Base-by-base conservation (phyloP, 37 sponge, comb jelly and placozoan genomes). In the Geodia barretti region DNA sequence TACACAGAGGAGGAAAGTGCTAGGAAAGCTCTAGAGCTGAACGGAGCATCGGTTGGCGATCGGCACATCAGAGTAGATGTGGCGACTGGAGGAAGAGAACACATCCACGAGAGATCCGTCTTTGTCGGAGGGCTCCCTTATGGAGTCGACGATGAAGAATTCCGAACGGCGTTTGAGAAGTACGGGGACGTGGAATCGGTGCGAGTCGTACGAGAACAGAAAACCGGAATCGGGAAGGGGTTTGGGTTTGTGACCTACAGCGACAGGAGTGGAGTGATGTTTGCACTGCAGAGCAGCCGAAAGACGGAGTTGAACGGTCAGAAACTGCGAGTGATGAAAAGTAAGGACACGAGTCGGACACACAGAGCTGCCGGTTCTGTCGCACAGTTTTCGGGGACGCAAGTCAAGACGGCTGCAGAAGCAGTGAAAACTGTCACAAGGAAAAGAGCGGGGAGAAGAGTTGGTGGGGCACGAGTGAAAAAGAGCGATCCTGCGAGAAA, bases 101-200 rank as follows among this genome's bases (percentile, higher is more conserved):
- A 88, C 37, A 75, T 84, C 5, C 68, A 77, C 39, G 39, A 85
- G 19, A 61, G 70, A 39, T 89, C 90, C 4, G 81, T 95, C 17
- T 95, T 95, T 73, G 77, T 95, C 23, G 96, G 96, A 36, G 89
- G 91, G 74, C 40, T 95, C 1, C 96, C 96, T 38, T 88, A 85
- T 64, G 61, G 76, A 60, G 87, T 77, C 21, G 79, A 78, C 25
- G 91, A 90, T 11, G 95, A 94, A n/a, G 64, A 74, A 21, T 23
- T 94, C 1, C 40, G 90, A 23, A 69, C 21, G 20, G 75, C 60
- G 26, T 87, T 94, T 62, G 59, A 59, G 41, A 64, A 68, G 4
- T 95, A 84, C 86, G 96, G 92, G 5, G 87, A 88, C 1, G 76
- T 95, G 43, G 90, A 88, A 2, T 58, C 83, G 11, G 92, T 95